Conservation (phyloP, 1,140 invertebrate species). For the Pissodes strobi region DNA sequence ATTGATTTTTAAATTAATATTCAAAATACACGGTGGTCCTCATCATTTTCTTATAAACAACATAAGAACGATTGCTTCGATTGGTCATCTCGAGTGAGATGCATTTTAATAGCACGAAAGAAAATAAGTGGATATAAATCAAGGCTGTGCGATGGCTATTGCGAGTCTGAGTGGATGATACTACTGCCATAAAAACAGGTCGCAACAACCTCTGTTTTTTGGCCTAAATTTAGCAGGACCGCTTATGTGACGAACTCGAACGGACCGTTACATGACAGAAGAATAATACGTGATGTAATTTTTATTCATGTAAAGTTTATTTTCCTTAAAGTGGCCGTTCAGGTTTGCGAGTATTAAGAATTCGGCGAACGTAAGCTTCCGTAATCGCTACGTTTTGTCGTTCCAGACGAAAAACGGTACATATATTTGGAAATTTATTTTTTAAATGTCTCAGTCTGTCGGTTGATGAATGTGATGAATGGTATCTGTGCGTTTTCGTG, state of each 20-base stretch:
- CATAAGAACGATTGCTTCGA: not conserved
- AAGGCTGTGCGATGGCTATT: slow-evolving; percentile 6
- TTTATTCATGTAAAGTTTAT: slow-evolving; percentile 20
- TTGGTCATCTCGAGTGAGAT: too few species aligned
- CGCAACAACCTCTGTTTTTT: not conserved
- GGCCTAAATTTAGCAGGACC: slow-evolving; percentile 18
- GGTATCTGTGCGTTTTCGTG: too few species aligned
- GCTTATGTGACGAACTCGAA: slow-evolving; percentile 6
- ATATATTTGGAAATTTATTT: too few species aligned
- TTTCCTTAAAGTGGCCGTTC: not conserved
- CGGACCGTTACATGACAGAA: slow-evolving; percentile 6
- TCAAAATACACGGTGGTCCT: too few species aligned
- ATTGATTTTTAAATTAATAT: too few species aligned
- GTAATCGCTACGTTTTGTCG: too few species aligned
- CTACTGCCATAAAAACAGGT: slow-evolving; percentile 19
- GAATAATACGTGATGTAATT: slow-evolving; percentile 17
- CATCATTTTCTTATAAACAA: too few species aligned
- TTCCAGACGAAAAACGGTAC: too few species aligned
- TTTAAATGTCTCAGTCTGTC: too few species aligned
- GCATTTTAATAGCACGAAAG: not conserved
- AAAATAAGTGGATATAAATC: slow-evolving; percentile 3
- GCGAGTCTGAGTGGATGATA: not conserved
- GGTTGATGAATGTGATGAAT: too few species aligned
- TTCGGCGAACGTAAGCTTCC: too few species aligned
- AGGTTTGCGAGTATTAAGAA: too few species aligned